Evolutionary conservation across 1,140 invertebrate genomes (phyloP).

Genomic region (Conus betulinus): DNA sequence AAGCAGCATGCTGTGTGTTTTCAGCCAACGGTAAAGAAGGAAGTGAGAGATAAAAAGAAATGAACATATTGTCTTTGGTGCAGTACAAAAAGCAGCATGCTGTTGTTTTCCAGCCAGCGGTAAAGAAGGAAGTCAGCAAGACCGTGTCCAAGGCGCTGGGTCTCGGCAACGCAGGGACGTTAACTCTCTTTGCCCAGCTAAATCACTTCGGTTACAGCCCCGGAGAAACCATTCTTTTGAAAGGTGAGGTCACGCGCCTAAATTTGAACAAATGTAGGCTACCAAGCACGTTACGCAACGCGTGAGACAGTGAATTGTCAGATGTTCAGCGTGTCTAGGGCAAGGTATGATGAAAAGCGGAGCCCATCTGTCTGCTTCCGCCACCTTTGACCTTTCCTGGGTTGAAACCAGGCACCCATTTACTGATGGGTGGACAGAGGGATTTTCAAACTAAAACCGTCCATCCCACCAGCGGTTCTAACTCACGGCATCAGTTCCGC

Average conservation of each 20-base stretch:
- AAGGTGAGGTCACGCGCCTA: not conserved
- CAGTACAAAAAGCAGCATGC: too few relatives aligned
- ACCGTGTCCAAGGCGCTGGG: conserved; percentile 44
- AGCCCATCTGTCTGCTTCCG: not conserved
- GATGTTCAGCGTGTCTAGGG: not conserved
- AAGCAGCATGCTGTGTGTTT: too few relatives aligned
- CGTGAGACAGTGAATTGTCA: not conserved
- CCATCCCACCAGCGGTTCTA: too few relatives aligned
- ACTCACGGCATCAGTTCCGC: too few relatives aligned
- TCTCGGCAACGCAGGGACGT: conserved; percentile 41
- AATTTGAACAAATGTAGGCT: not conserved
- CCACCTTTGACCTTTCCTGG: not conserved
- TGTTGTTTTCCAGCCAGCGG: too few relatives aligned
- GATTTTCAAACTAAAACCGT: too few relatives aligned
- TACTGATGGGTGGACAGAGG: too few relatives aligned
- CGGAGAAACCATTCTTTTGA: conserved; percentile 34
- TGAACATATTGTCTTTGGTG: too few relatives aligned
- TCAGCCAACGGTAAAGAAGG: too few relatives aligned
- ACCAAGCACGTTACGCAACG: not conserved
- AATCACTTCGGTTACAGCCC: conserved; percentile 46
- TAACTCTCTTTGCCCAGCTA: conserved; percentile 29
- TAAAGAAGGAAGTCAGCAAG: conserved; percentile 14
- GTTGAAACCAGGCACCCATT: too few relatives aligned
- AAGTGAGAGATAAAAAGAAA: too few relatives aligned
- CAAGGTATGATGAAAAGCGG: not conserved